These are phyloP conservation scores for Lepidurus couesii DNA, from an alignment of 1,140 invertebrate species.

Conservation along the genomic window DNA sequence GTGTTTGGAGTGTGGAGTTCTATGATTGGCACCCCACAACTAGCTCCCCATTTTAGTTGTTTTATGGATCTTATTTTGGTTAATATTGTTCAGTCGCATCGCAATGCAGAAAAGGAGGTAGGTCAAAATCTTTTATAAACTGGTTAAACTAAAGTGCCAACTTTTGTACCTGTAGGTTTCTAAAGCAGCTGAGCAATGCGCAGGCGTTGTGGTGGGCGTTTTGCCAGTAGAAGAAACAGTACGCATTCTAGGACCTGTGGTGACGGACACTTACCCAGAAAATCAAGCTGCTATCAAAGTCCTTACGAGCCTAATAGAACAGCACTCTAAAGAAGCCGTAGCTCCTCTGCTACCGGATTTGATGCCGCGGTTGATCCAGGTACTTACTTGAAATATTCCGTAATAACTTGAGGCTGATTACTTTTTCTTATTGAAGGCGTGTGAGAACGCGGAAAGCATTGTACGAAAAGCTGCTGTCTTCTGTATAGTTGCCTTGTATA, in stretches of 20 bases:
- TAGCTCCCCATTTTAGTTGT: slow-evolving; percentile 68
- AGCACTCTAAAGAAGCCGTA: slow-evolving; percentile 59
- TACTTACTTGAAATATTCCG: slow-evolving; percentile 43
- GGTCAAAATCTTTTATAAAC: slow-evolving; percentile 33
- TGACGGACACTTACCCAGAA: slow-evolving; percentile 75
- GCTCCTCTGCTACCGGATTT: slow-evolving; percentile 67
- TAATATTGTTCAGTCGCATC: slow-evolving; percentile 77
- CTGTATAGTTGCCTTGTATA: slow-evolving; percentile 87
- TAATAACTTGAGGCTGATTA: slow-evolving; percentile 28
- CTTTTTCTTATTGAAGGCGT: slow-evolving; percentile 57
- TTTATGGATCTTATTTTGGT: slow-evolving; percentile 84
- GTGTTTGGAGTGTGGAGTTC: slow-evolving; percentile 49
- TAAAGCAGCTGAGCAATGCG: slow-evolving; percentile 57
- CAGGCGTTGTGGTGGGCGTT: slow-evolving; percentile 63
- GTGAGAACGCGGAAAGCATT: slow-evolving; percentile 77
- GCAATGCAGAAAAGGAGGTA: slow-evolving; percentile 68
- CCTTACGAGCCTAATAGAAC: slow-evolving; percentile 75
- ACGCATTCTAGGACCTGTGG: slow-evolving; percentile 67
- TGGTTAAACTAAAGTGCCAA: neutral
- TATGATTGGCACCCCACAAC: slow-evolving; percentile 66
- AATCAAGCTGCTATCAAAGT: slow-evolving; percentile 90
- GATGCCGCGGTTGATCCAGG: slow-evolving; percentile 81
- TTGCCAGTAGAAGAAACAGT: slow-evolving; percentile 64
- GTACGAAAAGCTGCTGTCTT: slow-evolving; percentile 91
- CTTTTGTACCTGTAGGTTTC: slow-evolving; percentile 46